Conservation (phyloP, 1,140 invertebrate genomes). For the Drosophila obscura region DNA sequence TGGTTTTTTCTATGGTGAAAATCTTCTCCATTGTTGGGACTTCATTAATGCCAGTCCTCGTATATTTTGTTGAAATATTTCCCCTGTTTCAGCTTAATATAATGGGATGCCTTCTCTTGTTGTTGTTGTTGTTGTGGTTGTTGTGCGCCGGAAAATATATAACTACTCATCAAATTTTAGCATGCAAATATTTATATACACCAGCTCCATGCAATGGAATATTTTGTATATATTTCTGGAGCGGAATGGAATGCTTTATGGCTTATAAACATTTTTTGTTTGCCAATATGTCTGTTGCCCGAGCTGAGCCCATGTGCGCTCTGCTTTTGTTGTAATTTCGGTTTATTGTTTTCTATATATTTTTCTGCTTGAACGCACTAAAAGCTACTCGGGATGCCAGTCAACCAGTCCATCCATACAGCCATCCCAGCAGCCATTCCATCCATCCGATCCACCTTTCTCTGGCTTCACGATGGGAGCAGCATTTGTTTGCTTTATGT, state of each 20-base stretch:
- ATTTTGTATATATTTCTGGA: conserved; percentile 8
- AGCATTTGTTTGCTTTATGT: conserved; percentile 79
- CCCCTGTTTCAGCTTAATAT: conserved; percentile 7
- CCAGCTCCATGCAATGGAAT: no score
- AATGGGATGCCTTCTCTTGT: no score
- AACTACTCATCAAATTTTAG: conserved; percentile 76
- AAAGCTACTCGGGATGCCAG: conserved; percentile 74
- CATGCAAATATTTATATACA: conserved; percentile 60
- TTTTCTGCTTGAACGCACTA: conserved; percentile 80
- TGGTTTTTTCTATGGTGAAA: conserved; percentile 15
- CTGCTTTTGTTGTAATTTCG: conserved; percentile 70
- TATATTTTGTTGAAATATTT: conserved; percentile 26
- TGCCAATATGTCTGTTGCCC: conserved; percentile 56
- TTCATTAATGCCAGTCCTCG: conserved; percentile 53
- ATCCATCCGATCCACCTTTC: conserved; percentile 13
- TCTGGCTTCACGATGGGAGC: conserved; percentile 25
- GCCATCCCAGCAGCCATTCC: conserved; percentile 32
- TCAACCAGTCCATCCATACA: conserved; percentile 28
- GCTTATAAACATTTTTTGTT: conserved; percentile 78
- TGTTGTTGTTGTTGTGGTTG: no score
- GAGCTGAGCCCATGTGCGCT: conserved; percentile 7
- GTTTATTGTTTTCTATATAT: conserved; percentile 82
- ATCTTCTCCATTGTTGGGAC: conserved; percentile 41
- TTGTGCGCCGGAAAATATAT: conserved; percentile 41
- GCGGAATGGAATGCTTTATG: conserved; percentile 51